Conservation (phyloP, 2,113 vertebrate genomes). For the Triplophysa rosa region DNA sequence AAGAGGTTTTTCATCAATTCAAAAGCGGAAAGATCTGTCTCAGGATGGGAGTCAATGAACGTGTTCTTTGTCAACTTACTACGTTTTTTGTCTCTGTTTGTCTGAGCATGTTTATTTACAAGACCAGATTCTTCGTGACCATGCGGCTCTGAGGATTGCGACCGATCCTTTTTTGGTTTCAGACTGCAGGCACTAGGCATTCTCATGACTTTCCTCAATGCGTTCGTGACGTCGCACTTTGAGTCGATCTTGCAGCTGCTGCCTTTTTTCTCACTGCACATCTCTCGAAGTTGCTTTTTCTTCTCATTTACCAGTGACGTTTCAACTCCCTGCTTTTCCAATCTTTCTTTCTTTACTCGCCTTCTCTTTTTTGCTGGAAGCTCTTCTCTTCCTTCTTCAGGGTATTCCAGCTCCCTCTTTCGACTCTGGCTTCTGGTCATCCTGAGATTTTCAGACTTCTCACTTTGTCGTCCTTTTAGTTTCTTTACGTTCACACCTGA, state of each 20-base stretch:
- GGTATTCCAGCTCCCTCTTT: constrained; percentile 27
- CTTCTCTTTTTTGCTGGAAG: neutral
- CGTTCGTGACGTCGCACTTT: neutral
- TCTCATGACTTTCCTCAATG: constrained; percentile 1
- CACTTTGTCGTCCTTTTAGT: neutral
- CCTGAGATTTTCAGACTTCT: constrained; percentile 12
- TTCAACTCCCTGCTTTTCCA: neutral
- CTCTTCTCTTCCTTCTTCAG: neutral
- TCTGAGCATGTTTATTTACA: neutral
- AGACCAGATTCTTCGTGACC: neutral
- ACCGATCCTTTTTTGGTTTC: neutral
- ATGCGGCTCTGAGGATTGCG: neutral
- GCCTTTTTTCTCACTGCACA: neutral
- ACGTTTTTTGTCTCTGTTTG: neutral
- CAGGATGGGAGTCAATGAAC: neutral
- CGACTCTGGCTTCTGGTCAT: constrained; percentile 46
- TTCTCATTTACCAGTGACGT: neutral
- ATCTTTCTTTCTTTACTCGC: neutral
- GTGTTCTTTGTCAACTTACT: neutral
- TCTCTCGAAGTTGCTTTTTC: neutral
- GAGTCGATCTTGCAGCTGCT: neutral
- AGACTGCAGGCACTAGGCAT: neutral
- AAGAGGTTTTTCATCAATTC: constrained; percentile 42
- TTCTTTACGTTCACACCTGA: neutral
- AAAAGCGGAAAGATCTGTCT: constrained; percentile 29